A percentile compares a stretch with the other conserved stretches of the same genome.
phyloP scores from a whole-genome alignment of 2,113 vertebrate species.

The Emydura subglobosa region DNA sequence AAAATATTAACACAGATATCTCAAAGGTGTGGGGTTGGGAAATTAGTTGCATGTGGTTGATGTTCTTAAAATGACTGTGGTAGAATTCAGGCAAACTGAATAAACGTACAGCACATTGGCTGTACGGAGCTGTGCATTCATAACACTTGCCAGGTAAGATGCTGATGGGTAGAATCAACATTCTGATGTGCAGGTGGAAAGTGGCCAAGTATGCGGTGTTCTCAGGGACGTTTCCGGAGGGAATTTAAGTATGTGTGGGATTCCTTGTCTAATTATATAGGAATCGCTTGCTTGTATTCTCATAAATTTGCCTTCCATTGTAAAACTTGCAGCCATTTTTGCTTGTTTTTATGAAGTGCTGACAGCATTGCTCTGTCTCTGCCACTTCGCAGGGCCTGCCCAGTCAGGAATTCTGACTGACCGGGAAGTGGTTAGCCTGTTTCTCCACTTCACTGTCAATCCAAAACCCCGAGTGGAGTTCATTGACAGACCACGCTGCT shows the following conservation, averaged over 20 bases:
- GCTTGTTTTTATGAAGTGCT: not conserved
- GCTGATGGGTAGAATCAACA: fast-evolving
- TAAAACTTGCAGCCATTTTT: not conserved
- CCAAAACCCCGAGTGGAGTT: conserved; percentile 96
- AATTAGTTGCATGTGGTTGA: not conserved
- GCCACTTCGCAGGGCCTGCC: conserved; percentile 85
- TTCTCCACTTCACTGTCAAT: conserved; percentile 97
- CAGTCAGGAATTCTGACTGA: conserved; percentile 97
- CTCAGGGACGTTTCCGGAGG: not conserved
- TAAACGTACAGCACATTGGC: not conserved
- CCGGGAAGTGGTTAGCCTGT: conserved; percentile 95
- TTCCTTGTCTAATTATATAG: fast-evolving
- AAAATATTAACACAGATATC: fast-evolving
- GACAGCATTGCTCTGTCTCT: fast-evolving
- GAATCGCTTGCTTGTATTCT: not conserved
- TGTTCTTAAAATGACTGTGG: not conserved
- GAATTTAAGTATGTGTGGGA: not conserved
- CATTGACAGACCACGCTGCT: conserved; percentile 96
- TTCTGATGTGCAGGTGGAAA: fast-evolving
- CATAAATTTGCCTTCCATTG: not conserved
- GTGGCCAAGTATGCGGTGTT: not conserved
- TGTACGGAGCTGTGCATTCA: fast-evolving
- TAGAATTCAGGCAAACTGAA: not conserved
- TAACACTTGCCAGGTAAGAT: fast-evolving
- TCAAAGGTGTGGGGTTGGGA: not conserved